A percentile compares a stretch with the other conserved stretches of the same genome.
Conservation (phyloP, 2,113 vertebrate genomes). For the Bubo scandiacus region DNA sequence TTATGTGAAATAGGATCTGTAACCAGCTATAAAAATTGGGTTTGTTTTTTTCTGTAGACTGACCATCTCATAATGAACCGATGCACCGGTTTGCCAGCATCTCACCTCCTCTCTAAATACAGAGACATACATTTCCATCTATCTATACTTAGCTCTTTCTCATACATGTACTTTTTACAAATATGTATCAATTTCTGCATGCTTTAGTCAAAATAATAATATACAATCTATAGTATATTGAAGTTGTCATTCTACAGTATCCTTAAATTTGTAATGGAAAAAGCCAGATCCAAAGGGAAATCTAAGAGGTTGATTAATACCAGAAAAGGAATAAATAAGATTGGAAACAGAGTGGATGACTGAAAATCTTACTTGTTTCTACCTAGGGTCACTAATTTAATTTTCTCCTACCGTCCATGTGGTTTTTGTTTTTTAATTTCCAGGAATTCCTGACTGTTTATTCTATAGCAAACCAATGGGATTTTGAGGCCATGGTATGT, state of each 20-base stretch:
- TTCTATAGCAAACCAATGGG: conserved; percentile 44
- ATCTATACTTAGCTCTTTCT: not conserved
- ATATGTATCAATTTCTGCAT: not conserved
- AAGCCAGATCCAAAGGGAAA: conserved; percentile 31
- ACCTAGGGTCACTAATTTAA: conserved; percentile 59
- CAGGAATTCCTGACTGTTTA: conserved; percentile 65
- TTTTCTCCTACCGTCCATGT: conserved; percentile 59
- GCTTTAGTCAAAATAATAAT: not conserved
- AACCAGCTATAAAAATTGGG: not conserved
- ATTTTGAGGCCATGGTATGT: not conserved
- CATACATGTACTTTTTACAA: not conserved
- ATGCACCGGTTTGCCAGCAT: not conserved
- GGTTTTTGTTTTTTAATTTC: conserved; percentile 66
- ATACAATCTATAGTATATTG: not conserved
- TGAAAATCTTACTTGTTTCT: conserved; percentile 52
- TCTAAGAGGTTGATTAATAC: conserved; percentile 43
- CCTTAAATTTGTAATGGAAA: conserved; percentile 50
- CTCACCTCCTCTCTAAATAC: not conserved
- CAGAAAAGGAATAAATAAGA: conserved; percentile 57
- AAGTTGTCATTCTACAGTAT: not conserved
- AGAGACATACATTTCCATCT: not conserved
- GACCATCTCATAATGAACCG: not conserved
- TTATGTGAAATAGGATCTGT: not conserved
- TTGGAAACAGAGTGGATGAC: conserved; percentile 40
- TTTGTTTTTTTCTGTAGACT: not conserved